Evolutionary conservation across 2,797 vertebrate species (phyloP).

Genomic region (Iguana delicatissima): DNA sequence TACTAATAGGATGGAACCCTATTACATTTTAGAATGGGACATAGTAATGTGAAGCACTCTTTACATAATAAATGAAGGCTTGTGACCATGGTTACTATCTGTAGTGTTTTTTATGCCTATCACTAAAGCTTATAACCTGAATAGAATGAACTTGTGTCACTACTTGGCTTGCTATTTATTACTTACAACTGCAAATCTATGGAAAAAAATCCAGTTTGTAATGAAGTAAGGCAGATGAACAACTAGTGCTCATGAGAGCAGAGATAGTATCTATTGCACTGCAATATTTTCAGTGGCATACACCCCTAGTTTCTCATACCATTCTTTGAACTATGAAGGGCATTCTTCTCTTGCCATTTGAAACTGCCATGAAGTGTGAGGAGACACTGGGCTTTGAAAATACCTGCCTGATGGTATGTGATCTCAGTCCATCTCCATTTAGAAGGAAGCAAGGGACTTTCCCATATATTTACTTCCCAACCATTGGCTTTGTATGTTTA

Average conservation of each 20-base stretch:
- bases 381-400: background rate
- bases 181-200: background rate
- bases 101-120: conserved; percentile 52
- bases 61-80: conserved; percentile 63
- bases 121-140: conserved; percentile 46
- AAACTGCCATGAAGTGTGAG: background rate
- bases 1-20: background rate
- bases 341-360: background rate
- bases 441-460: background rate
- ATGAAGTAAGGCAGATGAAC: background rate
- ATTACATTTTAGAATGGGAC: conserved; percentile 53
- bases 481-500: background rate
- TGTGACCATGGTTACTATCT: conserved; percentile 59
- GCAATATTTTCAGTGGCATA: background rate
- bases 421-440: background rate
- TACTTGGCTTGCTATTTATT: conserved; percentile 52
- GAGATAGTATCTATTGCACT: background rate
- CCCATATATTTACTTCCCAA: background rate
- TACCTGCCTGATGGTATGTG: background rate
- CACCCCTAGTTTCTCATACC: background rate
- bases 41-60: conserved; percentile 35
- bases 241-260: no score
- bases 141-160: conserved; percentile 65
- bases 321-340: background rate
- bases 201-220: background rate